Evolutionary conservation across 2,797 vertebrate genomes (phyloP).

Genomic region (Apogon talboti): DNA sequence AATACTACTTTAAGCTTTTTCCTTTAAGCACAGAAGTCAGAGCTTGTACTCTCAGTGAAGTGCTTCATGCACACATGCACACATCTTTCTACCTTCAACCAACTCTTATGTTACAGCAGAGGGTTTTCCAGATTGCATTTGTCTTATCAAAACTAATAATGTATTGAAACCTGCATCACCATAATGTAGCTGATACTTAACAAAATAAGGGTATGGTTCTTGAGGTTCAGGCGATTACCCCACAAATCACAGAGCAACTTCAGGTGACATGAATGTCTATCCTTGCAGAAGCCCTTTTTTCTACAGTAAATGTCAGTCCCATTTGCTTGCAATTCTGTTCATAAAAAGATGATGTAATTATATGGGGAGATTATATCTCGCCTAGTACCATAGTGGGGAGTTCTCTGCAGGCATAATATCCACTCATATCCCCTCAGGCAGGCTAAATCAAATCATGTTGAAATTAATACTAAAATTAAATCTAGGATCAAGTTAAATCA

Average conservation of each 20-base stretch:
- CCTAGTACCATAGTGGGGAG: constrained; percentile 16
- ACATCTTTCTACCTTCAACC: not conserved
- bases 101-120: not conserved
- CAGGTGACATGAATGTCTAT: not conserved
- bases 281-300: not conserved
- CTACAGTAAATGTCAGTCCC: constrained; percentile 16
- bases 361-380: constrained; percentile 6
- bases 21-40: too few relatives aligned
- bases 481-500: constrained; percentile 33
- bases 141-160: constrained; percentile 1
- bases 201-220: not conserved
- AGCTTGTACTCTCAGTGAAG: too few relatives aligned
- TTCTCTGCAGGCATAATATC: constrained; percentile 36
- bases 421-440: constrained; percentile 26
- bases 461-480: constrained; percentile 52
- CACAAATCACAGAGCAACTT: not conserved
- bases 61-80: too few relatives aligned
- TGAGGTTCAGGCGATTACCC: too few relatives aligned
- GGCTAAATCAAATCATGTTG: constrained; percentile 37
- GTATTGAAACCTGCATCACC: not conserved
- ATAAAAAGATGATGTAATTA: constrained; percentile 49
- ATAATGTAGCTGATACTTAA: not conserved
- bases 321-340: constrained; percentile 29
- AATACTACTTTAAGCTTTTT: too few relatives aligned
- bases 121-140: not conserved